A percentile compares a stretch with the other conserved stretches of the same genome.
phyloP scores from a whole-genome alignment of 1,140 invertebrate genomes.

The Phenacoccus solenopsis region DNA sequence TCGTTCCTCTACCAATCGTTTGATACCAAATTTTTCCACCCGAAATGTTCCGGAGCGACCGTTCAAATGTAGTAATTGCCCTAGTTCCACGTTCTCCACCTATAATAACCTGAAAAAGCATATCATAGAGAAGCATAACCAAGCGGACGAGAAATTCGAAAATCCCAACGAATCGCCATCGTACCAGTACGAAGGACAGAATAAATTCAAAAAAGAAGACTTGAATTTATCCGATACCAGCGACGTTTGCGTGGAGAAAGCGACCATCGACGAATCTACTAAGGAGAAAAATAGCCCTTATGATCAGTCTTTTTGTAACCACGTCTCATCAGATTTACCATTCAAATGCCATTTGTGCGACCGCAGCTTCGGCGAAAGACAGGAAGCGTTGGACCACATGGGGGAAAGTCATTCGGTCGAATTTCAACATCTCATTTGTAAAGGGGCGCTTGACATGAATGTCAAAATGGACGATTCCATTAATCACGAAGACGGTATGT shows the following conservation, averaged over 20 bases:
- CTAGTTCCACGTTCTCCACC: slow-evolving; percentile 72
- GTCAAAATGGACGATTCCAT: slow-evolving; percentile 24
- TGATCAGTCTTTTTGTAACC: background rate
- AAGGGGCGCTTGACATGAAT: slow-evolving; percentile 61
- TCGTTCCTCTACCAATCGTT: slow-evolving; percentile 21
- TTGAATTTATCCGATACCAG: slow-evolving; percentile 5
- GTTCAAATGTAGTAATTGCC: slow-evolving; percentile 70
- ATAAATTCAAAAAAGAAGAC: slow-evolving; percentile 14
- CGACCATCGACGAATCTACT: background rate
- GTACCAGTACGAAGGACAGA: slow-evolving; percentile 20
- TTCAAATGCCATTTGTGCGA: slow-evolving; percentile 91
- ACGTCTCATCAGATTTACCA: slow-evolving; percentile 48
- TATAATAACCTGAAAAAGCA: slow-evolving; percentile 66
- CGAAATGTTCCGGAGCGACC: slow-evolving; percentile 64
- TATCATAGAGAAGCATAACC: slow-evolving; percentile 51
- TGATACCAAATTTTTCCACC: slow-evolving; percentile 34
- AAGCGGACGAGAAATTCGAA: slow-evolving; percentile 21
- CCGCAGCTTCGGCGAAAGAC: slow-evolving; percentile 61
- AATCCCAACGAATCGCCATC: slow-evolving; percentile 22
- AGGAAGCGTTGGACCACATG: slow-evolving; percentile 69
- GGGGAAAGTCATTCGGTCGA: slow-evolving; percentile 53
- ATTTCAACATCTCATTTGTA: slow-evolving; percentile 59
- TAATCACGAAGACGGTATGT: slow-evolving; percentile 32
- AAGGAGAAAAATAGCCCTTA: background rate
- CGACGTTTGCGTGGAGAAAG: background rate